Conservation (phyloP, 2,797 vertebrate genomes). For the Lepilemur ruficaudatus region DNA sequence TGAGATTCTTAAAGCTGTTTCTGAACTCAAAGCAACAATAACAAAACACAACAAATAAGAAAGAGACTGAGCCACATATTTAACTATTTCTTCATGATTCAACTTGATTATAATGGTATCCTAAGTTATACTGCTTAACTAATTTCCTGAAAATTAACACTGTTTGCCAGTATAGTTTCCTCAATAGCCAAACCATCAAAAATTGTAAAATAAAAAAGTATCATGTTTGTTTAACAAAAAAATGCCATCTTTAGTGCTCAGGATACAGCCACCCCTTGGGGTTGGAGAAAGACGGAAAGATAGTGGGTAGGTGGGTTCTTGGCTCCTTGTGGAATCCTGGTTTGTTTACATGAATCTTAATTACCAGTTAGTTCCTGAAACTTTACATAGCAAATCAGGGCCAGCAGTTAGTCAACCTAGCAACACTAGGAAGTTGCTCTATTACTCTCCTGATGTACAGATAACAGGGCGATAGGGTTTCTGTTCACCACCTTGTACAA, state of each 20-base stretch:
- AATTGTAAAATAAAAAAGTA: neutral
- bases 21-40: neutral
- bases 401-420: neutral
- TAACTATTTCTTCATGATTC: conserved; percentile 40
- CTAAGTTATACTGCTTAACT: conserved; percentile 12
- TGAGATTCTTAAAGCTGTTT: neutral
- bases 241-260: neutral
- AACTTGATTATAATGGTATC: neutral
- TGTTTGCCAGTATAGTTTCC: neutral
- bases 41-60: neutral
- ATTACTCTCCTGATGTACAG: neutral
- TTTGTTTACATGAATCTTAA: neutral
- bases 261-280: neutral
- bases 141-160: conserved; percentile 36
- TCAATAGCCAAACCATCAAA: neutral
- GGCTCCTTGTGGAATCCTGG: neutral
- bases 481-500: neutral
- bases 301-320: neutral
- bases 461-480: neutral
- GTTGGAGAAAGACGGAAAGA: neutral
- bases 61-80: neutral
- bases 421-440: neutral
- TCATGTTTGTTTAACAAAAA: conserved; percentile 9
- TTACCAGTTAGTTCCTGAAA: neutral
- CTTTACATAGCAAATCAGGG: neutral